Conservation (phyloP, 2,113 vertebrate genomes). For the Paedocypris sp. region DNA sequence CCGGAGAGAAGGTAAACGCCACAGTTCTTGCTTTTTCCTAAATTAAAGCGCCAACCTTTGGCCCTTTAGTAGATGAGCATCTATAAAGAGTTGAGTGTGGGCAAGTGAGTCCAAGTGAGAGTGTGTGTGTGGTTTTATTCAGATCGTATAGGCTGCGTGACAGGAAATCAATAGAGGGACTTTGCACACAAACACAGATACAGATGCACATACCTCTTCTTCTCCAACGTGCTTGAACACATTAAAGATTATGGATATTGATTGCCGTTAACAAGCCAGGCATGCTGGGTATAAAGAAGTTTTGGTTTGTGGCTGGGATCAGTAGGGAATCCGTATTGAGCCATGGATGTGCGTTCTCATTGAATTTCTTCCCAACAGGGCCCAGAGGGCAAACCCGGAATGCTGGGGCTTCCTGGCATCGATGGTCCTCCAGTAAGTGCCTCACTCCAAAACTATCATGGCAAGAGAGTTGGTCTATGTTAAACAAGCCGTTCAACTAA, state of each 20-base stretch:
- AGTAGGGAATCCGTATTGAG: not conserved
- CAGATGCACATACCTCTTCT: not conserved
- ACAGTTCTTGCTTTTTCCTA: slow-evolving; percentile 14
- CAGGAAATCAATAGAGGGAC: slow-evolving; percentile 52
- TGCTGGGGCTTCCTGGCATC: slow-evolving; percentile 70
- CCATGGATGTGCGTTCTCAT: not conserved
- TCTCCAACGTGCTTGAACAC: not conserved
- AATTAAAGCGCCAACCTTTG: slow-evolving; percentile 41
- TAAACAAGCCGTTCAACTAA: not conserved
- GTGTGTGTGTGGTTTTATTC: slow-evolving; percentile 34
- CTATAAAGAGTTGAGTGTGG: slow-evolving; percentile 34
- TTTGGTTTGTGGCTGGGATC: slow-evolving; percentile 3
- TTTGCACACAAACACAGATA: not conserved
- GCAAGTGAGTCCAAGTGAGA: slow-evolving; percentile 2
- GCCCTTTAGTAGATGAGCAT: slow-evolving; percentile 40
- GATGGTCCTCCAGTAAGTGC: slow-evolving; percentile 77
- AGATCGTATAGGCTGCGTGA: slow-evolving; percentile 37
- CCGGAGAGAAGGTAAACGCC: slow-evolving; percentile 78
- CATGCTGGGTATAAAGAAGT: not conserved
- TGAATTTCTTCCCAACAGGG: slow-evolving; percentile 61
- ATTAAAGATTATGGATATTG: slow-evolving; percentile 7
- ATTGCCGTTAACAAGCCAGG: slow-evolving; percentile 16
- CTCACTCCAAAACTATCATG: not conserved
- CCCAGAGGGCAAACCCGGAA: slow-evolving; percentile 69
- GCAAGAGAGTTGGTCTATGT: not conserved